phyloP scores from a whole-genome alignment of 2,113 vertebrate species.

The Proteles cristata region DNA sequence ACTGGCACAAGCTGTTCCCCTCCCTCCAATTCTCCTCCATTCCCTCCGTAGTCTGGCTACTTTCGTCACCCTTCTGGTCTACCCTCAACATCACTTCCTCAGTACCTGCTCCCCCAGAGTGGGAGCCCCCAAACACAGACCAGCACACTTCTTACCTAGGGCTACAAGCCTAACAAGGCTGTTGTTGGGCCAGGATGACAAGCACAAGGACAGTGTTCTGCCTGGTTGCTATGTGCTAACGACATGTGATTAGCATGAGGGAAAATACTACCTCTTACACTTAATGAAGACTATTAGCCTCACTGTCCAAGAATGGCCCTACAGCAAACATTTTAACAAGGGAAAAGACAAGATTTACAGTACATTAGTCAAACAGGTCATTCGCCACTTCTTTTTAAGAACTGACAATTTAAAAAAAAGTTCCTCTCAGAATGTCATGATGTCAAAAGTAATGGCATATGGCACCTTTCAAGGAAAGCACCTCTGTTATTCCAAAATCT shows the following conservation, averaged over 20 bases:
- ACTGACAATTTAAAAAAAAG: not conserved
- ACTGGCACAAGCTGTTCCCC: not conserved
- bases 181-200: not conserved
- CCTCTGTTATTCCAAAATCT: not conserved
- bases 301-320: not conserved
- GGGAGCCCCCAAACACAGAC: not conserved
- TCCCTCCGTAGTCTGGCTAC: not conserved
- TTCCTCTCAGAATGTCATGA: not conserved
- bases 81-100: not conserved
- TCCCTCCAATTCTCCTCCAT: not conserved
- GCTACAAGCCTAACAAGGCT: not conserved
- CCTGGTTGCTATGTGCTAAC: not conserved
- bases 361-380: not conserved
- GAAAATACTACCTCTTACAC: not conserved
- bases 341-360: not conserved
- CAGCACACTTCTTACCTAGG: not conserved
- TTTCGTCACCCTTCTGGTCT: not conserved
- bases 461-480: not conserved
- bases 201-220: not conserved
- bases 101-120: not conserved
- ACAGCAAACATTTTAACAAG: not conserved
- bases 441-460: not conserved
- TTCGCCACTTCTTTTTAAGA: not conserved
- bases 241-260: not conserved
- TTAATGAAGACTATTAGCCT: not conserved